Evolutionary conservation across 2,113 vertebrate species (phyloP).

Genomic region (Percina caprodes): DNA sequence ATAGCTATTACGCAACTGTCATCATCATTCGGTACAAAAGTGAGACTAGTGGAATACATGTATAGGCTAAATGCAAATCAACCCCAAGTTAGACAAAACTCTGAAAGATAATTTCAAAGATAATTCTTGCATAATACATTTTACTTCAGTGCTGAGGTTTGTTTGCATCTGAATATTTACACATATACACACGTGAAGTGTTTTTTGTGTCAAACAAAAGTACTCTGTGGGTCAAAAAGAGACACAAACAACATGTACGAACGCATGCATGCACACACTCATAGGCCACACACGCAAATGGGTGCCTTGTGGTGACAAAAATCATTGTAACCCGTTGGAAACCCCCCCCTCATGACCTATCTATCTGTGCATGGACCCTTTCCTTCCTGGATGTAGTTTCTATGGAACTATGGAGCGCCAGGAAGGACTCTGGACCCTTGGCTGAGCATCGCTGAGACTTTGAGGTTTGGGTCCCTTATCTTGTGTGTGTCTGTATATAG

Average conservation of each 20-base stretch:
- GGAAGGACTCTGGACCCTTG: too few species aligned
- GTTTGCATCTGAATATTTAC: background rate
- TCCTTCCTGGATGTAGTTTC: too few species aligned
- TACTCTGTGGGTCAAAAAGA: background rate
- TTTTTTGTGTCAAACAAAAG: background rate
- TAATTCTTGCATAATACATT: background rate
- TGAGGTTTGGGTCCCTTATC: too few species aligned
- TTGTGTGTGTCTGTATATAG: conserved; percentile 16
- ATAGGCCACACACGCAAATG: conserved; percentile 16
- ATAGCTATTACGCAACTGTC: background rate
- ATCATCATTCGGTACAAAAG: background rate
- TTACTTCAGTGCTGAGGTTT: background rate
- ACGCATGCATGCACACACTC: background rate
- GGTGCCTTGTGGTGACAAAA: conserved; percentile 22
- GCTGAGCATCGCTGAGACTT: too few species aligned
- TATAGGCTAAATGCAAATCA: background rate
- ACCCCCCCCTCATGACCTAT: too few species aligned
- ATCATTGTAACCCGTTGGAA: too few species aligned
- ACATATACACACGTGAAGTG: too few species aligned
- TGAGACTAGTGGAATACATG: background rate
- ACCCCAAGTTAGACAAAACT: background rate
- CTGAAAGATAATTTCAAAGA: background rate
- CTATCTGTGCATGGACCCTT: too few species aligned
- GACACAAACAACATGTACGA: background rate
- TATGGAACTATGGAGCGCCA: too few species aligned